Evolutionary conservation across 2,888 invertebrate species (phyloP), one percentile per base, ranked within the genome.

Genomic region (Brachyptera putata): DNA sequence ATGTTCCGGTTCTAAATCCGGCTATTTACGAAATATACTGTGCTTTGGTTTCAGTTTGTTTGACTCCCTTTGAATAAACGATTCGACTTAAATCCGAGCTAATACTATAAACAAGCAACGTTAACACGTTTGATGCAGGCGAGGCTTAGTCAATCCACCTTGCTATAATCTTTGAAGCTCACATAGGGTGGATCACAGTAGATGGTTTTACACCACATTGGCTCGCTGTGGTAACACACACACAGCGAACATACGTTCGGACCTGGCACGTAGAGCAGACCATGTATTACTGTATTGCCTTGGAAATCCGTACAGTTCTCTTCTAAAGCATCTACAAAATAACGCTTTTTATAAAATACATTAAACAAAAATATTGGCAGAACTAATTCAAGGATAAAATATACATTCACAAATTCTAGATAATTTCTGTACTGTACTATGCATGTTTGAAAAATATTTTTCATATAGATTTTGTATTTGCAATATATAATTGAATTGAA

Each of bases 101-200:
- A n/a, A n/a, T n/a, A n/a, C n/a, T n/a, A n/a, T n/a, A n/a, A n/a
- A 46, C 46, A 46, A 46, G 46, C 46, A 46, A 46, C 46, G 46
- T 46, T 24, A 7, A 2, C n/a, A 46, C 46, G 46, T 46, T 21
- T n/a, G 43, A 46, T 46, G 46, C 46, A 46, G 46, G 46, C 46
- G 16, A 46, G 46, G 46, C 46, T 46, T 24, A 46, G 24, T 46
- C 46, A 46, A 46, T 46, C 46, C 46, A 46, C 46, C 46, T 46
- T 46, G 46, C 46, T 46, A 46, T 46, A 46, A 24, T 46, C 24
- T 46, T 46, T 58, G 58, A 49, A 37, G 83, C 89, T 85, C 72
- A 91, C 90, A 75, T 88, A 89, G 67, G 90, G 90, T 60, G 91
- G 90, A 73, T 89, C 86, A 75, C 91, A 91, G 77, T 87, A 91